Percentiles rank a stretch among this genome's conserved stretches.
phyloP scores from a whole-genome alignment of 2,797 vertebrate genomes.

The Prionace glauca region DNA sequence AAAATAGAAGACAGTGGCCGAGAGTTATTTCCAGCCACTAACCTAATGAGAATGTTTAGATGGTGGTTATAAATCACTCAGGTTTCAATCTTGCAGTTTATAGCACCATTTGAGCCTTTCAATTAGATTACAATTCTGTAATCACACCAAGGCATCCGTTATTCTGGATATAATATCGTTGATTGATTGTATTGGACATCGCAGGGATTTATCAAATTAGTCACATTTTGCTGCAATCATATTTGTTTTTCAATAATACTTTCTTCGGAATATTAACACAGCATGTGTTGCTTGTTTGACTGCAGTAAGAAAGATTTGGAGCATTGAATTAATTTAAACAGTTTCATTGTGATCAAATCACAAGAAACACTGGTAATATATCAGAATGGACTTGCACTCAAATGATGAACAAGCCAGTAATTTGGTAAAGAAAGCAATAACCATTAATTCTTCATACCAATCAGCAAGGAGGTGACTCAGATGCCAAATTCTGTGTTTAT shows the following conservation, averaged over 20 bases:
- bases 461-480: background rate
- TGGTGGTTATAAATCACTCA: background rate
- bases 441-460: background rate
- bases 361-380: background rate
- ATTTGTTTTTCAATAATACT: conserved; percentile 30
- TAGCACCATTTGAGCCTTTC: conserved; percentile 28
- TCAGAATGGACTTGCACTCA: background rate
- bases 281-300: background rate
- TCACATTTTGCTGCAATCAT: conserved; percentile 11
- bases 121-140: conserved; percentile 25
- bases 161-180: background rate
- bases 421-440: background rate
- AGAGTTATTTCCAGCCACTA: conserved; percentile 27
- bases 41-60: conserved; percentile 25
- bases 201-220: conserved; percentile 12
- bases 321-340: background rate
- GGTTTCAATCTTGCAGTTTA: background rate
- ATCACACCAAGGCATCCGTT: background rate
- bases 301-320: background rate
- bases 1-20: background rate
- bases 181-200: conserved; percentile 11
- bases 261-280: background rate
- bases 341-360: background rate
- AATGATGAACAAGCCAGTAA: background rate
- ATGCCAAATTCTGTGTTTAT: background rate